Evolutionary conservation across 2,888 invertebrate genomes (phyloP).

Genomic region (Spatulosminthurus flaviceps): DNA sequence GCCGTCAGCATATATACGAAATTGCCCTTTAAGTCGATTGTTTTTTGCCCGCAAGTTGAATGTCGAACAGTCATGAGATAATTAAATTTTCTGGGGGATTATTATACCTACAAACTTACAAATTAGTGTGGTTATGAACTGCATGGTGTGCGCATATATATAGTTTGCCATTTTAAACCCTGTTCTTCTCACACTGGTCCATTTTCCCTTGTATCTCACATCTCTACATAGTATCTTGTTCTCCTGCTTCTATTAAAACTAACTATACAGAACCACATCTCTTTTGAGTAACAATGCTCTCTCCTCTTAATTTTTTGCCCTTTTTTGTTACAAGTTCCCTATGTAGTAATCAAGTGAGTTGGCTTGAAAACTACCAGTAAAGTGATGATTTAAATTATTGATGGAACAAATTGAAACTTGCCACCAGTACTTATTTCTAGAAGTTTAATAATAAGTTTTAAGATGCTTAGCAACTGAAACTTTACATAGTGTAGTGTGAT

Average conservation of each 20-base stretch:
- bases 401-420: conserved; percentile 14
- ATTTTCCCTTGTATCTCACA: neutral
- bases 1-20: neutral
- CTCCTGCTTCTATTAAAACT: too few relatives aligned
- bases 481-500: too few relatives aligned
- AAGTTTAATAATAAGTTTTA: neutral
- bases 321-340: neutral
- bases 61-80: conserved; percentile 10
- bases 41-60: neutral
- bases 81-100: neutral
- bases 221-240: too few relatives aligned
- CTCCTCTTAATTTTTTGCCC: neutral
- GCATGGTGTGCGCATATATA: neutral
- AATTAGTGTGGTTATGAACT: neutral
- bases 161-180: neutral
- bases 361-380: neutral
- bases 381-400: conserved; percentile 11
- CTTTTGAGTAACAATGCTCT: too few relatives aligned
- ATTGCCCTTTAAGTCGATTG: neutral
- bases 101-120: neutral
- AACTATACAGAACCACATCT: too few relatives aligned
- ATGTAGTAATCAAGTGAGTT: neutral
- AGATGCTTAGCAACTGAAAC: too few relatives aligned
- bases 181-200: conserved; percentile 1
- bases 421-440: neutral